Evolutionary conservation across 2,888 invertebrate species (phyloP).

Genomic region (Mylabris sibirica): DNA sequence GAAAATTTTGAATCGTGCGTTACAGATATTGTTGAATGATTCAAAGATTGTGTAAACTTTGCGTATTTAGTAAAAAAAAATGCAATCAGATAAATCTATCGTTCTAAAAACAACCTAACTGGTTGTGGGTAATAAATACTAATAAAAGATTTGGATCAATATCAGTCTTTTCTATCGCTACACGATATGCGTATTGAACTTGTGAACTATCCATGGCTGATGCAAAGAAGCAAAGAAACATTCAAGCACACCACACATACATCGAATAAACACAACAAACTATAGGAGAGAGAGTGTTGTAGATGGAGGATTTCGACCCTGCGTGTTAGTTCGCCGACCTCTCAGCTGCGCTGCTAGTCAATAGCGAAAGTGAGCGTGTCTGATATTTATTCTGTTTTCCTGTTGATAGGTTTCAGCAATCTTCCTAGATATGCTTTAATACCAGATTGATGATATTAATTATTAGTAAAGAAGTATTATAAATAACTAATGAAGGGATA

Average conservation of each 20-base stretch:
- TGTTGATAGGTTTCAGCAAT: constrained; percentile 27
- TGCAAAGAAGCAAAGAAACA: constrained; percentile 22
- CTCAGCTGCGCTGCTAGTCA: constrained; percentile 42
- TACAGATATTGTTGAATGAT: too few relatives aligned
- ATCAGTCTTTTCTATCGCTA: constrained; percentile 22
- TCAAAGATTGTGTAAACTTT: too few relatives aligned
- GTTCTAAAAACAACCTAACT: neutral
- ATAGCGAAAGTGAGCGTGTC: constrained; percentile 51
- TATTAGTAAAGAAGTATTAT: neutral
- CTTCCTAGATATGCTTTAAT: constrained; percentile 8
- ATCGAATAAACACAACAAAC: neutral
- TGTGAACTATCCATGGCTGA: constrained; percentile 31
- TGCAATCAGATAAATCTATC: too few relatives aligned
- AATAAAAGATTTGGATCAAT: constrained; percentile 21
- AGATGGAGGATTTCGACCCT: constrained; percentile 34
- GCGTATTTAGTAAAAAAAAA: too few relatives aligned
- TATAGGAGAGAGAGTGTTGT: neutral
- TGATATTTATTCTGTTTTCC: constrained; percentile 42
- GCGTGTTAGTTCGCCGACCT: constrained; percentile 41
- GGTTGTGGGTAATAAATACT: neutral
- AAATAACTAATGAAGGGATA: neutral
- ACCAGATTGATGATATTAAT: neutral
- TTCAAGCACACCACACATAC: constrained; percentile 8
- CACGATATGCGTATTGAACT: constrained; percentile 30
- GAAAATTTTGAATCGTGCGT: too few relatives aligned